Evolutionary conservation across 2,888 invertebrate species (phyloP), one percentile per base, ranked within the genome.

Genomic region (Spisula subtruncata): DNA sequence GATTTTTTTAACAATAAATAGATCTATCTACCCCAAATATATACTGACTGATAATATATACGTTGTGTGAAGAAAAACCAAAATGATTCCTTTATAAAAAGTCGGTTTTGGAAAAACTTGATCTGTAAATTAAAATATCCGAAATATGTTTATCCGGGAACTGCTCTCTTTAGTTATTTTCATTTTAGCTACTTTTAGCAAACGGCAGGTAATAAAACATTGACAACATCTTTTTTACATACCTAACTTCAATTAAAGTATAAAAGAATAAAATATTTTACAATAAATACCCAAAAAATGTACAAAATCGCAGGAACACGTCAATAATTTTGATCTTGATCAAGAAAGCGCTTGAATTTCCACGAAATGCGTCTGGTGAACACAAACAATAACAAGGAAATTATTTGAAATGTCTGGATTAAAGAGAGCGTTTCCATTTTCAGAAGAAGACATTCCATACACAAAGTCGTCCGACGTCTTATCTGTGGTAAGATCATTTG

Each of bases 401-500:
- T 18, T 25, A 60, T 18, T 18, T 60, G 60, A 60, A 60, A 60
- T 60, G 60, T 60, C 60, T 0, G 60, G 60, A 60, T n/a, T 60
- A 20, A 60, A 60, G 60, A 20, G 60, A 60, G 60, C 60, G 6
- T 60, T 60, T 60, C 60, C 60, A 60, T 60, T 60, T 60, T 60
- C 60, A 60, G 60, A 60, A 2, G 60, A 60, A 60, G 60, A 60
- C 60, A 20, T 60, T 20, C 60, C 60, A 1, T 60, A 60, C 8
- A 60, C 60, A 60, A 5, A 20, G 25, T 60, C n/a, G 5, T n/a
- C 60, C 2, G 60, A 60, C 60, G 14, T 60, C 25, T 18, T 60
- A 18, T 25, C 60, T n/a, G 60, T 60, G 60, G 60, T 60, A 60
- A 2, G 60, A 60, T 60, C 60, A 60, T 60, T 60, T 60, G 20